Conservation (phyloP, 2,113 vertebrate species). For the Scopus umbretta region DNA sequence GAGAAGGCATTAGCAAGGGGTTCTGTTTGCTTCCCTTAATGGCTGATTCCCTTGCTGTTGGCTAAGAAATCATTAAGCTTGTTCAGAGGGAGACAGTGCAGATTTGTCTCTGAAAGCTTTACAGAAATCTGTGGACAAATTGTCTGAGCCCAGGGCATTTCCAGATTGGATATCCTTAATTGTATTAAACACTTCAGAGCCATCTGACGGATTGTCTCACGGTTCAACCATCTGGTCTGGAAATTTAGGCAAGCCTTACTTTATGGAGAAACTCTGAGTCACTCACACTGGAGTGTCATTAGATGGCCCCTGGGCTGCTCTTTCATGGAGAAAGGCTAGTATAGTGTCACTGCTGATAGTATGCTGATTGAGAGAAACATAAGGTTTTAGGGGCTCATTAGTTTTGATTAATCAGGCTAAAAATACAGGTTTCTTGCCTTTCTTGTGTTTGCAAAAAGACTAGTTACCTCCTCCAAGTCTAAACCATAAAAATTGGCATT, state of each 20-base stretch:
- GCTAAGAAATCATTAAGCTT: not conserved
- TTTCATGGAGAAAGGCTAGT: not conserved
- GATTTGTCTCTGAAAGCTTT: conserved; percentile 5
- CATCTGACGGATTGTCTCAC: conserved; percentile 16
- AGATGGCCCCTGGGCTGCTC: not conserved
- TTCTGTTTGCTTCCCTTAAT: not conserved
- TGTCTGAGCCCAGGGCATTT: not conserved
- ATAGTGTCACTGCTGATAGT: not conserved
- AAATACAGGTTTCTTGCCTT: not conserved
- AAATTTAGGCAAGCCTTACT: conserved; percentile 11
- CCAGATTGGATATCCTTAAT: conserved; percentile 41
- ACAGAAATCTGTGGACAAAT: not conserved
- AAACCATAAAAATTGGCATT: not conserved
- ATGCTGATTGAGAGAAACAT: not conserved
- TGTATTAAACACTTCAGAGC: conserved; percentile 28
- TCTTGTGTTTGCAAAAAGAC: not conserved
- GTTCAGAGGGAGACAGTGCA: not conserved
- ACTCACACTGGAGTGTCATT: not conserved
- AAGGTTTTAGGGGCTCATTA: conserved; percentile 31
- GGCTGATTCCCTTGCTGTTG: not conserved
- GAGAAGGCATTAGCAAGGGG: not conserved
- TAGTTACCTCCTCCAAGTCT: not conserved
- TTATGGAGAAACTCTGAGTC: not conserved
- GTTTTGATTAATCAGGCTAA: conserved; percentile 41
- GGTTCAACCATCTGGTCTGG: conserved; percentile 26